Conservation (phyloP, 2,113 vertebrate species). For the Lathamus discolor region DNA sequence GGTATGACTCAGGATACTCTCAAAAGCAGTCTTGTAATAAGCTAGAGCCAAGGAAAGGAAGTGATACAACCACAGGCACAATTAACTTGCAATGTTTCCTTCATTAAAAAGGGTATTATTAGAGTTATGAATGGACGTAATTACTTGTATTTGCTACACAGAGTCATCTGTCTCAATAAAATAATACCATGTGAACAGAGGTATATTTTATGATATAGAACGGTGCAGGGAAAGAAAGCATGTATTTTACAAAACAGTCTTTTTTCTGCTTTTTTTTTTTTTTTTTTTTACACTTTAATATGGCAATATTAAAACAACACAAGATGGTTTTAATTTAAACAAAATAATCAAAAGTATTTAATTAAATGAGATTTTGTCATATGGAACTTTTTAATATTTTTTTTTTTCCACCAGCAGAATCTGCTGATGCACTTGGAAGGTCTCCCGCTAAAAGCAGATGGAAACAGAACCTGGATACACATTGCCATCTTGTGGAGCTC, state of each 20-base stretch:
- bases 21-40: not conserved
- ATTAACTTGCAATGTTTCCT: not conserved
- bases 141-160: not conserved
- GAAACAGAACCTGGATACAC: not conserved
- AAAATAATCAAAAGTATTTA: constrained; percentile 29
- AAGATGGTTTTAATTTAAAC: not conserved
- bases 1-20: not conserved
- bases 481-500: constrained; percentile 60
- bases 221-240: not conserved
- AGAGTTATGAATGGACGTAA: not conserved
- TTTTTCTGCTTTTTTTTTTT: not conserved
- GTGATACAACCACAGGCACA: not conserved
- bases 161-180: not conserved
- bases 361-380: constrained; percentile 1
- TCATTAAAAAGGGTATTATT: not conserved
- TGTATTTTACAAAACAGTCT: not conserved
- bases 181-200: not conserved
- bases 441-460: no score
- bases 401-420: not conserved
- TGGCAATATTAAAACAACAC: not conserved
- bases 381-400: not conserved
- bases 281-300: not conserved
- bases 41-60: not conserved
- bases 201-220: not conserved
- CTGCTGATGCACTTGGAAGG: not conserved